phyloP scores from a whole-genome alignment of 2,113 vertebrate species.

The Megaleporinus macrocephalus region DNA sequence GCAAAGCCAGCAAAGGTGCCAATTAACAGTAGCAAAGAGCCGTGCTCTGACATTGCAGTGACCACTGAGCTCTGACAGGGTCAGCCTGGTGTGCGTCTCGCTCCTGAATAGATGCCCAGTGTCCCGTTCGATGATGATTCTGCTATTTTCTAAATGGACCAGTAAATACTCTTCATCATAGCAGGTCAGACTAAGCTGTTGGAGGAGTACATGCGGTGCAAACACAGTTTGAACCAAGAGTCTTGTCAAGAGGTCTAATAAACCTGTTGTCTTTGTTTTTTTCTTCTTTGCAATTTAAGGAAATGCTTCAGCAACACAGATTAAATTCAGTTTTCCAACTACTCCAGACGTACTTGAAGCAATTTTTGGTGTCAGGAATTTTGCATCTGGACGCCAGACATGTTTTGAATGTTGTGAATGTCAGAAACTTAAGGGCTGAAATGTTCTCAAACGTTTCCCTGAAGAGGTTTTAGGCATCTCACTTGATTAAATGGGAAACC shows the following conservation, averaged over 20 bases:
- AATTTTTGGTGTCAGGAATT: no score
- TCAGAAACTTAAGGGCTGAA: no score
- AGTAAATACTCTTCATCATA: background rate
- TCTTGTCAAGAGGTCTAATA: background rate
- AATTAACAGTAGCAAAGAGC: slow-evolving; percentile 53
- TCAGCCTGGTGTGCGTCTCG: slow-evolving; percentile 25
- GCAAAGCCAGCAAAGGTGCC: slow-evolving; percentile 53
- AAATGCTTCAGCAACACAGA: no score
- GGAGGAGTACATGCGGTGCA: background rate
- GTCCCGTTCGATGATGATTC: slow-evolving; percentile 33
- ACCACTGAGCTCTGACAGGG: slow-evolving; percentile 41
- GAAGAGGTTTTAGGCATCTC: no score
- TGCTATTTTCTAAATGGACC: background rate
- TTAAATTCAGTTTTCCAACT: no score
- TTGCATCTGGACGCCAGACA: no score
- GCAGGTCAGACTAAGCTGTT: background rate
- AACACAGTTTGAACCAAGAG: background rate
- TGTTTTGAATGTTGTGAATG: no score
- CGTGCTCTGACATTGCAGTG: slow-evolving; percentile 45
- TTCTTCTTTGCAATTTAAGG: background rate
- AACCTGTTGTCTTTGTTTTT: background rate
- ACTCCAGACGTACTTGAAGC: no score
- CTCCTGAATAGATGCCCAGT: slow-evolving; percentile 8
- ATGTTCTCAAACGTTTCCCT: no score
- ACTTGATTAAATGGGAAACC: no score